Base-by-base conservation (phyloP, 2,888 invertebrate species). In the Psylliodes chrysocephalus region DNA sequence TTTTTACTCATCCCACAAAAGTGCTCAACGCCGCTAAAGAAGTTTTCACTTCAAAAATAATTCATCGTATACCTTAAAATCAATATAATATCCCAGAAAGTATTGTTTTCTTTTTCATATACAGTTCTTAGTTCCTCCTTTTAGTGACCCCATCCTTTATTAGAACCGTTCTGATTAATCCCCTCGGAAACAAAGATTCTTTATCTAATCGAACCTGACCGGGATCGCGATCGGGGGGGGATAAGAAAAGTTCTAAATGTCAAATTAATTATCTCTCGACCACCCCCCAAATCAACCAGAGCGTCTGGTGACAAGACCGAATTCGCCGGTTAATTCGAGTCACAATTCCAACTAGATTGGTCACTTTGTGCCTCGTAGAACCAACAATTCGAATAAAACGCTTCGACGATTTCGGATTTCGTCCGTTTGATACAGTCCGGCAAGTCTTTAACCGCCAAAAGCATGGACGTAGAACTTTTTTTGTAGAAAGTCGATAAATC, bases 221-320 rank as follows among this genome's bases (percentile, higher is more conserved):
- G 4, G 5, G 8, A 28, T 33, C 6, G 46, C 18, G 5, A 46
- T 15, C 4, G n/a, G 18, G n/a, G 10, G 1, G 18, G 46, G 18
- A 22, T 15, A 17, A 22, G 18, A 22, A 49, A n/a, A 25, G 17
- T 15, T 12, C 14, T 28, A 28, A 49, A 22, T 28, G 49, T 28
- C 49, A 12, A 25, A 18, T 49, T 49, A 28, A 49, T 49, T 49
- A 28, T 28, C 30, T 49, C 7, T 28, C 30, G n/a, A n/a, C n/a
- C n/a, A n/a, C n/a, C n/a, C n/a, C n/a, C n/a, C n/a, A n/a, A n/a
- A n/a, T n/a, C n/a, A n/a, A 28, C n/a, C 25, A 6, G 33, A 2
- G 19, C 10, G 8, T 49, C 49, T 19, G 30, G 19, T 44, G 17
- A 28, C 2, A 22, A 28, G 25, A n/a, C 22, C 49, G 17, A 15